A percentile compares a stretch with the other conserved stretches of the same genome.
These are phyloP conservation scores for Siderastrea siderea DNA, from an alignment of 92 coral and sea anemone species.

Conservation along the genomic window DNA sequence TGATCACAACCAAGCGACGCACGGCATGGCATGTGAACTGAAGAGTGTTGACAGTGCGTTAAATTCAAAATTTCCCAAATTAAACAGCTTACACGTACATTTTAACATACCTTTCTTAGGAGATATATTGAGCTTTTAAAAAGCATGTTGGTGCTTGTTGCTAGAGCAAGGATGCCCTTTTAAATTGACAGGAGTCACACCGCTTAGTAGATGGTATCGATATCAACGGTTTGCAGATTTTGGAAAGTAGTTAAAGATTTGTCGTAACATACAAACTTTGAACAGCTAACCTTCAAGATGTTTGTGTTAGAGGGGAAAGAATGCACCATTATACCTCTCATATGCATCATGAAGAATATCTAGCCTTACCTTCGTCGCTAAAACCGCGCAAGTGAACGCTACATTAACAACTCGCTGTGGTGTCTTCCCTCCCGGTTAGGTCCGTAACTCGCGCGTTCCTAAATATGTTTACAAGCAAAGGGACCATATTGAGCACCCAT, in stretches of 20 bases:
- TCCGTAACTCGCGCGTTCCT: not conserved
- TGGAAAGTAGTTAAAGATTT: not conserved
- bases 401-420: not conserved
- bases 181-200: not conserved
- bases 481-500: not conserved
- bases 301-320: not conserved
- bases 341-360: not conserved
- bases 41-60: not conserved
- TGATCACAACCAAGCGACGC: not conserved
- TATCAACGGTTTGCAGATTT: not conserved
- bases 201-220: not conserved
- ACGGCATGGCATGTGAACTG: not conserved
- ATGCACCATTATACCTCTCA: no score
- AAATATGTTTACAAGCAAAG: conserved; percentile 25
- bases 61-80: not conserved
- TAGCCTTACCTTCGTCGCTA: not conserved
- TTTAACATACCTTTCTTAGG: no score
- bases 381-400: not conserved
- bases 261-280: not conserved
- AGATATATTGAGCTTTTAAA: not conserved
- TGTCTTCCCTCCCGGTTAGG: not conserved
- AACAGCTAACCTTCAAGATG: not conserved
- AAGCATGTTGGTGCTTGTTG: not conserved
- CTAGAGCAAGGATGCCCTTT: not conserved
- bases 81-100: not conserved